A percentile compares a stretch with the other conserved stretches of the same genome.
phyloP scores from a whole-genome alignment of 2,888 invertebrate species.

The Stenchaetothrips biformis region DNA sequence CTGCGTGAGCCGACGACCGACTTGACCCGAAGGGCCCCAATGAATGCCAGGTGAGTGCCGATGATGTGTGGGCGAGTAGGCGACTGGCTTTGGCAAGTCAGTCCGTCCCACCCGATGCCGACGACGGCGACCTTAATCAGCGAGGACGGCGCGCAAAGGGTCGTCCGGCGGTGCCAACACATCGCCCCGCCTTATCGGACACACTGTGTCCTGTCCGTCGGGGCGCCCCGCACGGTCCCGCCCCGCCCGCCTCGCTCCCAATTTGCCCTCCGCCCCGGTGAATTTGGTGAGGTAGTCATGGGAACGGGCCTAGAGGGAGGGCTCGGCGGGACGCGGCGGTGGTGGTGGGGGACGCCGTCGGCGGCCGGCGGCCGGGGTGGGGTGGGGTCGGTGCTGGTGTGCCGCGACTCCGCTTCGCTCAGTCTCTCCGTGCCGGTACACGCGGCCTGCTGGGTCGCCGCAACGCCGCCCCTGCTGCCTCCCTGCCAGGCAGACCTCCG shows the following conservation, averaged over 20 bases:
- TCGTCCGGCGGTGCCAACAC: too few species aligned
- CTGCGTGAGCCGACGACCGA: too few species aligned
- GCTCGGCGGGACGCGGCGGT: neutral
- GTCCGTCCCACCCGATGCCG: too few species aligned
- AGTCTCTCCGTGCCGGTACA: neutral
- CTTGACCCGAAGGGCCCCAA: too few species aligned
- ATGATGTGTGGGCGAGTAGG: too few species aligned
- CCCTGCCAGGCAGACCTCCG: neutral
- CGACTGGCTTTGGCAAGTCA: too few species aligned
- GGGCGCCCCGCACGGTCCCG: neutral
- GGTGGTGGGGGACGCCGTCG: neutral
- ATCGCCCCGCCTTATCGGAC: too few species aligned
- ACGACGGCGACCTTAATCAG: too few species aligned
- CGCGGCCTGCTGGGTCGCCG: neutral
- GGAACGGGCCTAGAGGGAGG: neutral
- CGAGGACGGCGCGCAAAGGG: too few species aligned
- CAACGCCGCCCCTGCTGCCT: neutral
- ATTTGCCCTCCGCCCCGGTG: conserved; percentile 6
- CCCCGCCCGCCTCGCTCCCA: neutral
- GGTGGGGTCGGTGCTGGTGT: neutral
- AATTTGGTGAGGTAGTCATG: conserved; percentile 23
- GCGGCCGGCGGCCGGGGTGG: neutral
- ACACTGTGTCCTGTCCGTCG: neutral
- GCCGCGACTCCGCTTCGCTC: neutral
- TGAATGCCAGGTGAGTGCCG: too few species aligned